Base-by-base conservation (phyloP, 1,140 invertebrate species). In the Pararge aegeria region DNA sequence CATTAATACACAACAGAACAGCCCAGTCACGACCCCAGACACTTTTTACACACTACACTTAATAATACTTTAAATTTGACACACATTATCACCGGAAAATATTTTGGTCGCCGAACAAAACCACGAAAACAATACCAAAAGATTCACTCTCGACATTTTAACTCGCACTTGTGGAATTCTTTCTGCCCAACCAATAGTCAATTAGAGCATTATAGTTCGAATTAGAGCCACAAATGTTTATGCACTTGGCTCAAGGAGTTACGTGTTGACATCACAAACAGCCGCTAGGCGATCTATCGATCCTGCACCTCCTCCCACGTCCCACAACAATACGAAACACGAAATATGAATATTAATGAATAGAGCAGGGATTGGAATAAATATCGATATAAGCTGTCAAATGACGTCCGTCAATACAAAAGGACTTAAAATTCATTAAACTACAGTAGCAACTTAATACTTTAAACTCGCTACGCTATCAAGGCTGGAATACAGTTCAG, bases 51-150 rank as follows among this genome's bases (percentile, higher is more conserved):
- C 71, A 78, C 64, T 75, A 34, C 3, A 12, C 7, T 12, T 12
- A 79, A 72, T 72, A 75, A 65, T 78, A 80, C 74, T 75, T 74
- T 83, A 85, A 78, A 85, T 89, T 89, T 89, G 83, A 87, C 83
- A 87, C 83, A 79, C 83, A 87, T 84, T 84, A 87, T 87, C 80
- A 86, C 83, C 74, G 68, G 57, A 66, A 55, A 72, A 61, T 71
- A 66, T 64, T 68, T 62, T 61, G 54, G 59, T 58, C 52, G 52
- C 24, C 30, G 54, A 55, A 62, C 51, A 62, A 66, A 60, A 64
- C n/a, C 49, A 21, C 52, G 54, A 62, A 68, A 57, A 64, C n/a
- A 51, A 18, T 46, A 55, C 44, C 34, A 38, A 59, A n/a, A 27
- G 20, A 42, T 40, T 56, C 24, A 53, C 59, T 57, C 64, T 73